Conservation (phyloP, 1,140 invertebrate genomes). For the Rhyzopertha dominica region DNA sequence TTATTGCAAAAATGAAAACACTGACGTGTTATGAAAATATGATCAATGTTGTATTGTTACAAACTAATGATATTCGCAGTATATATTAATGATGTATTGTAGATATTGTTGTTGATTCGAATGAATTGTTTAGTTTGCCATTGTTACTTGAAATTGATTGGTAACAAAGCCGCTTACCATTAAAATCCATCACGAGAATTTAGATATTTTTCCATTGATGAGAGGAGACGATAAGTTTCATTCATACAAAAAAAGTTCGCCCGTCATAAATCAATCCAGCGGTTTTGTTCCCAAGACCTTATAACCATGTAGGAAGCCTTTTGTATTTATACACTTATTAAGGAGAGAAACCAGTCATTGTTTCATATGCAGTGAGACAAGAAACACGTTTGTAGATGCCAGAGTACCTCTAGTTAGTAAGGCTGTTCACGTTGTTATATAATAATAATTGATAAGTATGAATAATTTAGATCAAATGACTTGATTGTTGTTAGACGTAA, state of each 20-base stretch:
- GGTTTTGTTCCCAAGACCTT: too few species aligned
- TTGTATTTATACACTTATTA: slow-evolving; percentile 44
- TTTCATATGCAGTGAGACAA: slow-evolving; percentile 32
- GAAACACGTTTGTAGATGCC: slow-evolving; percentile 44
- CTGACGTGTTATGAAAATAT: slow-evolving; percentile 35
- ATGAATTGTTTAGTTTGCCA: slow-evolving; percentile 28
- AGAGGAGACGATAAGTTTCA: too few species aligned
- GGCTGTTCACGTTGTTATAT: slow-evolving; percentile 48
- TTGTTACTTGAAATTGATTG: neutral
- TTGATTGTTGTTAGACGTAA: slow-evolving; percentile 42
- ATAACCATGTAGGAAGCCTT: slow-evolving; percentile 30
- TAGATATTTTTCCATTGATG: too few species aligned
- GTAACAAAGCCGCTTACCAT: neutral
- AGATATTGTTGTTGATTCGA: slow-evolving; percentile 46
- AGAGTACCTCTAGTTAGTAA: slow-evolving; percentile 45
- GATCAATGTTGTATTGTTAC: slow-evolving; percentile 47
- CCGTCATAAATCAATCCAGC: too few species aligned
- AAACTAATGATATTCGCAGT: slow-evolving; percentile 41
- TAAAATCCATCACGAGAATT: too few species aligned
- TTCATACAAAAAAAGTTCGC: too few species aligned
- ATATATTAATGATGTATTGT: slow-evolving; percentile 42
- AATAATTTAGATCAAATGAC: slow-evolving; percentile 37
- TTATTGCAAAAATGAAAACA: slow-evolving; percentile 32
- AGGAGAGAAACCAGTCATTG: slow-evolving; percentile 26
- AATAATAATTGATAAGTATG: slow-evolving; percentile 38